A percentile compares a stretch with the other conserved stretches of the same genome.
Evolutionary conservation across 2,888 invertebrate genomes (phyloP).

Genomic region (Drosophila mulleri): DNA sequence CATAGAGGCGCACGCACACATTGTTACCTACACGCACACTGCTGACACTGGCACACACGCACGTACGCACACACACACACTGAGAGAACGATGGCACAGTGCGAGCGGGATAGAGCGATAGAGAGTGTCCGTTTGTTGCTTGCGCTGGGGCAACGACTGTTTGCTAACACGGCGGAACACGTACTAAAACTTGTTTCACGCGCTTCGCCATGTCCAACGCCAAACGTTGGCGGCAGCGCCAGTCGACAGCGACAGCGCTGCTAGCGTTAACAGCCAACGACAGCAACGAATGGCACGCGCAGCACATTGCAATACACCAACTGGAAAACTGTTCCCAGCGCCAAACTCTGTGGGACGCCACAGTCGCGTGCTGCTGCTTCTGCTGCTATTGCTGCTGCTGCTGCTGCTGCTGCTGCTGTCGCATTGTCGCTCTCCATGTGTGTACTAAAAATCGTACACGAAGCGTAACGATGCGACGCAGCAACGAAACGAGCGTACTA

Average conservation of each 20-base stretch:
- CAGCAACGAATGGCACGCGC: conserved; percentile 47
- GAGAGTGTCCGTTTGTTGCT: conserved; percentile 30
- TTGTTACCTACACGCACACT: no score
- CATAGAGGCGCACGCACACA: neutral
- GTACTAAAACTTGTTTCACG: conserved; percentile 84
- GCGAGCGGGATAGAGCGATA: neutral
- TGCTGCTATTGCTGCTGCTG: conserved; percentile 7
- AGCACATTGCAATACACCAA: conserved; percentile 32
- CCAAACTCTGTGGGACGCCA: conserved; percentile 13
- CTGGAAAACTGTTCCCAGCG: conserved; percentile 53
- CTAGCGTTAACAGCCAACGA: conserved; percentile 42
- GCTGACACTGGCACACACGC: no score
- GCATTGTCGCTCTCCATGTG: conserved; percentile 47
- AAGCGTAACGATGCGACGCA: conserved; percentile 26
- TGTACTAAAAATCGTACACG: conserved; percentile 56
- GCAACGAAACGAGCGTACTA: conserved; percentile 1
- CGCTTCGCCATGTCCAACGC: conserved; percentile 56
- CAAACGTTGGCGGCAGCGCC: conserved; percentile 4
- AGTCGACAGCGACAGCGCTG: conserved; percentile 26
- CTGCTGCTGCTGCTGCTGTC: conserved; percentile 28
- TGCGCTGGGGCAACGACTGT: conserved; percentile 75
- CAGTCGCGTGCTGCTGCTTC: conserved; percentile 34
- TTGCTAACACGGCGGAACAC: conserved; percentile 85
- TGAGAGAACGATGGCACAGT: neutral
- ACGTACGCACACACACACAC: neutral